These are phyloP conservation scores for Hetaerina americana DNA, from an alignment of 1,140 invertebrate genomes.

Conservation along the genomic window DNA sequence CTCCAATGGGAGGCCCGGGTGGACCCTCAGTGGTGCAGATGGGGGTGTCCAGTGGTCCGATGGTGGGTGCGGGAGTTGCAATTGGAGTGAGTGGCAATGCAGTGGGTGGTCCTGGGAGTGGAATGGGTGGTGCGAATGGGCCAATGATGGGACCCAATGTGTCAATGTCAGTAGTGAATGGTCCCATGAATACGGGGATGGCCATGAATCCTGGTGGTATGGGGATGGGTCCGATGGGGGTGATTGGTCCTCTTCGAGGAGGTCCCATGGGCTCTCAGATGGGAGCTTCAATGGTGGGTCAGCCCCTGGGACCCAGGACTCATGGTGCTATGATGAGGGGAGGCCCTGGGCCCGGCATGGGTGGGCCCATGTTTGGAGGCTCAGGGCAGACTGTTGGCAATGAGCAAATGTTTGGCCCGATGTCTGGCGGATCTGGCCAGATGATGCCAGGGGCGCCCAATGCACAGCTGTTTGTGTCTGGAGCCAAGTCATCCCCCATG, in stretches of 20 bases:
- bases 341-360: conserved; percentile 14
- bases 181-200: conserved; percentile 25
- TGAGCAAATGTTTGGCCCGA: conserved; percentile 37
- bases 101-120: conserved; percentile 17
- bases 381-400: conserved; percentile 12
- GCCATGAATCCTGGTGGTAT: conserved; percentile 25
- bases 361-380: neutral
- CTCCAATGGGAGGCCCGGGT: neutral
- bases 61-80: conserved; percentile 18
- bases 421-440: conserved; percentile 29
- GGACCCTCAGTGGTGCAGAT: conserved; percentile 14
- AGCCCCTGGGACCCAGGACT: neutral
- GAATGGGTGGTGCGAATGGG: conserved; percentile 17
- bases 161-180: neutral
- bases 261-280: neutral
- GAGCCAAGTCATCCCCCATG: conserved; percentile 21
- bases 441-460: conserved; percentile 27
- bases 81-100: conserved; percentile 17
- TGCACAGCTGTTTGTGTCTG: conserved; percentile 18
- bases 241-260: conserved; percentile 24
- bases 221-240: conserved; percentile 43
- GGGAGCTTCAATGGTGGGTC: neutral
- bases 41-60: conserved; percentile 11
- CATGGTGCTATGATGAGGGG: conserved; percentile 27
- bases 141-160: conserved; percentile 24